Evolutionary conservation across 2,797 vertebrate species (phyloP).

Genomic region (Glyptemys insculpta): DNA sequence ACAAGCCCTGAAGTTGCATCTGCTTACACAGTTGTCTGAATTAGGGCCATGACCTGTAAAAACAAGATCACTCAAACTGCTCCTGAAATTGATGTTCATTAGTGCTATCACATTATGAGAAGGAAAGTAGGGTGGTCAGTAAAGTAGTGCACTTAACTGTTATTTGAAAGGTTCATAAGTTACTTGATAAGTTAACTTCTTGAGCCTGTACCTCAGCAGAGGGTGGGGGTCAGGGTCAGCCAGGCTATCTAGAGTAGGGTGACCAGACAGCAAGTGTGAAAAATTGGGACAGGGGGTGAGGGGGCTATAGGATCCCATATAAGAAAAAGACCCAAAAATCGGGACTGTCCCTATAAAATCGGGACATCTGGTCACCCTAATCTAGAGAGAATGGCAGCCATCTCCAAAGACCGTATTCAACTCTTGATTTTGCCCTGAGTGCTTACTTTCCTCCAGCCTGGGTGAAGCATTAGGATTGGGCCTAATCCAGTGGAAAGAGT

Average conservation of each 20-base stretch:
- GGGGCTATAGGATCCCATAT: too few relatives aligned
- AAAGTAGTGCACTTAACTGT: not conserved
- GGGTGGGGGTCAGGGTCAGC: fast-evolving
- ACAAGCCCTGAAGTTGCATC: not conserved
- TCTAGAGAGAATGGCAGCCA: not conserved
- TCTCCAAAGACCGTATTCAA: not conserved
- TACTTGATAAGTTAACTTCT: not conserved
- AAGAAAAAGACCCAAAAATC: too few relatives aligned
- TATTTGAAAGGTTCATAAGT: not conserved
- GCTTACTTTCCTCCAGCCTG: not conserved
- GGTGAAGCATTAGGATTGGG: not conserved
- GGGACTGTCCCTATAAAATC: too few relatives aligned
- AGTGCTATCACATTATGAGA: not conserved
- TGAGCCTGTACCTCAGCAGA: not conserved
- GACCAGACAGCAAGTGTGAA: too few relatives aligned
- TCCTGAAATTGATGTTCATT: not conserved
- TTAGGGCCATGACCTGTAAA: not conserved
- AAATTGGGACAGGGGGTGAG: too few relatives aligned
- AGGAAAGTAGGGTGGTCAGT: not conserved
- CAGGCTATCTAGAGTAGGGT: not conserved
- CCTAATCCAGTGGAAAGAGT: not conserved
- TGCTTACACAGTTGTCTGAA: not conserved
- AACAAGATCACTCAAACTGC: not conserved
- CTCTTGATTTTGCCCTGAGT: not conserved
- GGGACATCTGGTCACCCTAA: too few relatives aligned